These are phyloP conservation scores for Panzeria rudis DNA, from an alignment of 2,888 invertebrate genomes.

Conservation along the genomic window DNA sequence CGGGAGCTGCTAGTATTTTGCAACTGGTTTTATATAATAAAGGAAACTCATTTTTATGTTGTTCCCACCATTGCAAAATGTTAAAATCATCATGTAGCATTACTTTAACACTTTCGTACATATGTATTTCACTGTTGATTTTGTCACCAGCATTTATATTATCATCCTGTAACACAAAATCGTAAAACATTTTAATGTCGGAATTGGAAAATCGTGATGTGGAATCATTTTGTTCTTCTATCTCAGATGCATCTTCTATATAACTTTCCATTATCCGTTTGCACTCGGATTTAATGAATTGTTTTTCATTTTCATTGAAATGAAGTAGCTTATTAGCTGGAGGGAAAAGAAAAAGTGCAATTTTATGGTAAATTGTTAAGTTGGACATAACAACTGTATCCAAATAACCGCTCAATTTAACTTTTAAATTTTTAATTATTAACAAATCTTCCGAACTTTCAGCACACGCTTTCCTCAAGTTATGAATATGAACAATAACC, in stretches of 20 bases:
- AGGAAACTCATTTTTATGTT: slow-evolving; percentile 60
- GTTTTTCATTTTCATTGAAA: slow-evolving; percentile 52
- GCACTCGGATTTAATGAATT: slow-evolving; percentile 58
- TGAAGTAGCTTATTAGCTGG: slow-evolving; percentile 68
- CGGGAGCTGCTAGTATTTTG: slow-evolving; percentile 66
- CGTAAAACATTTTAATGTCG: slow-evolving; percentile 49
- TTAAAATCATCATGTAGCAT: slow-evolving; percentile 58
- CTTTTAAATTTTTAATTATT: slow-evolving; percentile 57
- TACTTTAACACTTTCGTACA: slow-evolving; percentile 56
- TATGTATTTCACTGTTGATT: slow-evolving; percentile 49
- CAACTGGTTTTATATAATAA: slow-evolving; percentile 66
- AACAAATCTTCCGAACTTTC: slow-evolving; percentile 33
- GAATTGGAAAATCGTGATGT: slow-evolving; percentile 36
- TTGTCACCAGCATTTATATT: slow-evolving; percentile 24
- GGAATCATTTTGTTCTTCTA: slow-evolving; percentile 15
- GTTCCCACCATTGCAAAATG: slow-evolving; percentile 59
- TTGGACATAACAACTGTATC: slow-evolving; percentile 50
- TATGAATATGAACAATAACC: slow-evolving; percentile 56
- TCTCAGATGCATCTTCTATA: slow-evolving; percentile 9
- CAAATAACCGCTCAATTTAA: slow-evolving; percentile 32
- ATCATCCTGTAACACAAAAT: slow-evolving; percentile 52
- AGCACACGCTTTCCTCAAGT: slow-evolving; percentile 47
- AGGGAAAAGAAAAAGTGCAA: slow-evolving; percentile 71
- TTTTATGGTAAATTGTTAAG: slow-evolving; percentile 66
- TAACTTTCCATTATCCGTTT: slow-evolving; percentile 62